Evolutionary conservation across 2,113 vertebrate genomes (phyloP), one percentile per base, ranked within the genome.

Genomic region (Hydrochoerus hydrochaeris): DNA sequence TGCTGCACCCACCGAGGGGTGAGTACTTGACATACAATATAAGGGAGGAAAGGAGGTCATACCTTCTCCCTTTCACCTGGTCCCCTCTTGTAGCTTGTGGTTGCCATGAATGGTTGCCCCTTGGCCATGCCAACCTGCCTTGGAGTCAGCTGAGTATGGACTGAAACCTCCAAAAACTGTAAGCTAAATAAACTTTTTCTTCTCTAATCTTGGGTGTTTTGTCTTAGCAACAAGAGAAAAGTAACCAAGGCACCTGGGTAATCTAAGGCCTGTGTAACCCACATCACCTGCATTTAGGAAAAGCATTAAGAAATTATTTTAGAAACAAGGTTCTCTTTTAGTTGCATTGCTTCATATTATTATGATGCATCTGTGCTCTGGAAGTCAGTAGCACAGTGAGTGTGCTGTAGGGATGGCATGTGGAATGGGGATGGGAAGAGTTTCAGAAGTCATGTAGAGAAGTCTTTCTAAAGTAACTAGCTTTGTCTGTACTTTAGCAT

Each of bases 271-370:
- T n/a, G 7, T 52, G 44, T 49, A 19, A 60, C 6, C 7, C 28
- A 17, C 7, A 16, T 75, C 62, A 57, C 46, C 10, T 46, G 1
- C 49, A 62, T 46, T 78, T 49, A 44, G 26, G n/a, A 49, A 96
- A 81, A 57, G 13, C 38, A 63, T 46, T 58, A 86, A 62, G n/a
- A 81, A 88, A 92, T 90, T 28, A 81, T 87, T 86, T 93, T 78
- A 82, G 75, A 94, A 58, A 8, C 28, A 38, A 44, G 20, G 77
- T 63, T 17, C 19, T 78, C n/a, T 14, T 32, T 95, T 60, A 71
- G 49, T 3, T 32, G 30, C 11, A 17, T 41, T 67, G 3, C 41
- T 35, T 52, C 60, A 54, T n/a, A 28, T n/a, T 28, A 1, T 32
- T 24, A 7, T 5, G 11, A 32, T 4, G 54, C 7, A 52, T 78